Evolutionary conservation across 2,888 invertebrate genomes (phyloP).

Genomic region (Sminthurinus aureus): DNA sequence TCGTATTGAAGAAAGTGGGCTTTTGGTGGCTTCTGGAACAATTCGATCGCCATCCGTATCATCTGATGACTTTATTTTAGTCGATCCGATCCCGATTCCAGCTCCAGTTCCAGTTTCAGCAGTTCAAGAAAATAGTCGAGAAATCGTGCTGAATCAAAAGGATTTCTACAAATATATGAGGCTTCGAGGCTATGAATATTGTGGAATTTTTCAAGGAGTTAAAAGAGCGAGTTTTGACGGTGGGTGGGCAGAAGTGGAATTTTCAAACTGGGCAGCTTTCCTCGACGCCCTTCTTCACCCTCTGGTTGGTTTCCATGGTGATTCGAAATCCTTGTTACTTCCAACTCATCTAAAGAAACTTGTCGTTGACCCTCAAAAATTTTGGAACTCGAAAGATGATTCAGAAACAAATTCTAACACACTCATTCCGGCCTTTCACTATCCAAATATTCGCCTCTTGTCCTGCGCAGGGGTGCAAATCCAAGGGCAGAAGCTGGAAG

Average conservation of each 20-base stretch:
- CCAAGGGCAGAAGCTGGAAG: too few relatives aligned
- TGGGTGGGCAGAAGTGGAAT: constrained; percentile 11
- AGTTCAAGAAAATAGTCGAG: constrained; percentile 30
- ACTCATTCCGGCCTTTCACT: too few relatives aligned
- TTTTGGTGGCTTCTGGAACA: neutral
- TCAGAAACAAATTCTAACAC: too few relatives aligned
- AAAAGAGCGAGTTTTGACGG: neutral
- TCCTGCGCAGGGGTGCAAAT: too few relatives aligned
- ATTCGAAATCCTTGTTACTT: too few relatives aligned
- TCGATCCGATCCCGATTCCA: constrained; percentile 26
- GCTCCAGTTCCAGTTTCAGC: too few relatives aligned
- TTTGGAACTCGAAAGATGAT: too few relatives aligned
- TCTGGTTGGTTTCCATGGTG: too few relatives aligned
- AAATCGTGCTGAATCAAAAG: constrained; percentile 29
- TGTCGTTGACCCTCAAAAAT: too few relatives aligned
- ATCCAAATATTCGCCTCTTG: too few relatives aligned
- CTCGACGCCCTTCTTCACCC: neutral
- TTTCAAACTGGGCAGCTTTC: constrained; percentile 48
- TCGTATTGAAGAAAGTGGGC: neutral
- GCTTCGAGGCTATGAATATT: constrained; percentile 63
- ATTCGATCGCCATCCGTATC: neutral
- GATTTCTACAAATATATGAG: constrained; percentile 62
- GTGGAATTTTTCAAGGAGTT: constrained; percentile 63
- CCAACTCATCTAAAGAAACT: too few relatives aligned
- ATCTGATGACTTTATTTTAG: constrained; percentile 30